These are phyloP conservation scores for Griposia aprilina DNA, from an alignment of 2,888 invertebrate species.

Conservation along the genomic window DNA sequence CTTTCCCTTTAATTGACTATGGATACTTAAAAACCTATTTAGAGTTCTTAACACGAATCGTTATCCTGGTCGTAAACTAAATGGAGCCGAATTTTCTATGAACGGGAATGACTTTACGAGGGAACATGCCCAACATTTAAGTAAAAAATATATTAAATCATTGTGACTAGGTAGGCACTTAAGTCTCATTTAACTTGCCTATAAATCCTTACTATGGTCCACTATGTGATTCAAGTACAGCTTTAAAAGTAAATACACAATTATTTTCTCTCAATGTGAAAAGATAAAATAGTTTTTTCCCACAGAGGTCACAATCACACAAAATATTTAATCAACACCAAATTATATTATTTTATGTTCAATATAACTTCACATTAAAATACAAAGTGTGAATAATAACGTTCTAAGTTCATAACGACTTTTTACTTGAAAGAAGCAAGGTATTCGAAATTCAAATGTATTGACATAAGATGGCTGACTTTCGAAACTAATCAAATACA, in stretches of 20 bases:
- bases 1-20: conserved; percentile 84
- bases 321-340: conserved; percentile 45
- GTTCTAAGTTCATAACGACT: conserved; percentile 55
- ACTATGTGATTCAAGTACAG: conserved; percentile 18
- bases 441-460: conserved; percentile 54
- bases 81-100: conserved; percentile 71
- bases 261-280: conserved; percentile 21
- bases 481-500: conserved; percentile 53
- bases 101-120: conserved; percentile 63
- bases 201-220: conserved; percentile 46
- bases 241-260: conserved; percentile 29
- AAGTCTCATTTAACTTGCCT: conserved; percentile 43
- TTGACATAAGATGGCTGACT: conserved; percentile 48
- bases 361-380: conserved; percentile 51
- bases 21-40: conserved; percentile 78
- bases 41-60: conserved; percentile 74
- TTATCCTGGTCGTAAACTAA: conserved; percentile 80
- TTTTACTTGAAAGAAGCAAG: conserved; percentile 19
- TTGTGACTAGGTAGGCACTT: conserved; percentile 47
- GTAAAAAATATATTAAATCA: conserved; percentile 64
- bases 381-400: conserved; percentile 54
- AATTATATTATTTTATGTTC: conserved; percentile 47
- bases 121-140: conserved; percentile 57
- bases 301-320: conserved; percentile 25
- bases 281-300: conserved; percentile 21